Percentiles rank a stretch among this genome's conserved stretches.
Conservation (phyloP, 2,113 vertebrate genomes). For the Myxocyprinus asiaticus region DNA sequence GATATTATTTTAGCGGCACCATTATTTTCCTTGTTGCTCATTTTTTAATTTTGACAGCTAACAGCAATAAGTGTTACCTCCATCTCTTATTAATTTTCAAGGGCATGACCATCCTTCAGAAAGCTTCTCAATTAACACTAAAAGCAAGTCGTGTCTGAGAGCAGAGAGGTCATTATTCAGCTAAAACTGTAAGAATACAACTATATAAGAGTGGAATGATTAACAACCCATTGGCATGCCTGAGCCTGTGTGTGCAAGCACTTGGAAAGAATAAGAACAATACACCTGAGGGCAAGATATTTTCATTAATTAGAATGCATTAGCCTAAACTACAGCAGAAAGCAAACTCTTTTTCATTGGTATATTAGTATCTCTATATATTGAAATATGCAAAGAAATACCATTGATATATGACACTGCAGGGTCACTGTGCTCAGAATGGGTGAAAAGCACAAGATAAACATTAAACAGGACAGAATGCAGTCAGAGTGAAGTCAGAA, state of each 20-base stretch:
- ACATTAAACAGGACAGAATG: not conserved
- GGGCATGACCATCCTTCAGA: conserved; percentile 8
- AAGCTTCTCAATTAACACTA: conserved; percentile 3
- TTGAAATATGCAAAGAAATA: no score
- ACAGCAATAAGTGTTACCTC: not conserved
- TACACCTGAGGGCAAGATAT: not conserved
- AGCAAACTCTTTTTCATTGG: not conserved
- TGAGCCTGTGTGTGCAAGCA: not conserved
- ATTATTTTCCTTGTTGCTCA: not conserved
- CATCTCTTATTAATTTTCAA: conserved; percentile 10
- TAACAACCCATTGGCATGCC: not conserved
- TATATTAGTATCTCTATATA: not conserved
- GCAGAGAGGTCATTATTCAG: not conserved
- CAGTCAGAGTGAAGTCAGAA: not conserved
- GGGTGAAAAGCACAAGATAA: not conserved
- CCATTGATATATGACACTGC: not conserved
- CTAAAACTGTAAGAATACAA: conserved; percentile 7
- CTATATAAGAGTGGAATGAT: not conserved
- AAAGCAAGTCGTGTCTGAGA: not conserved
- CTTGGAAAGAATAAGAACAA: not conserved
- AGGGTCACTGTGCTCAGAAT: not conserved
- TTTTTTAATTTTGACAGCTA: no score
- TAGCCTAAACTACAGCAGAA: not conserved
- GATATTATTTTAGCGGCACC: not conserved
- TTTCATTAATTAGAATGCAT: not conserved